phyloP scores from a whole-genome alignment of 2,797 vertebrate species.

The Coendou prehensilis region DNA sequence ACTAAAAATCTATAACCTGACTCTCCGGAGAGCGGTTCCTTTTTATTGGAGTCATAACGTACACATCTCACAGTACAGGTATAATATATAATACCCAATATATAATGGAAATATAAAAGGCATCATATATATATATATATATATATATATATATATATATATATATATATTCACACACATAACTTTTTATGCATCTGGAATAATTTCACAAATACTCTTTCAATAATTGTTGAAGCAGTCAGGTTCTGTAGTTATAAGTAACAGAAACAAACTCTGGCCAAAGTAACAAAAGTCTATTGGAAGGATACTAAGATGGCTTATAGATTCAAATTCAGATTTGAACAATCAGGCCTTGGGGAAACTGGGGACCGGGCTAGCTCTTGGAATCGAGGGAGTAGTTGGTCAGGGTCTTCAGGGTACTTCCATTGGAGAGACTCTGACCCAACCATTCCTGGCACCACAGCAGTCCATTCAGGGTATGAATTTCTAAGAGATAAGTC shows the following conservation, averaged over 20 bases:
- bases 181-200: not conserved
- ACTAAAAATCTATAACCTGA: not conserved
- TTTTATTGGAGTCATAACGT: not conserved
- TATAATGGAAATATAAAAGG: not conserved
- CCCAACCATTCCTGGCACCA: rapidly evolving
- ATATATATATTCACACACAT: not conserved
- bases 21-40: not conserved
- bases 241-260: slow-evolving; percentile 11
- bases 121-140: not conserved
- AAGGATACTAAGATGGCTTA: not conserved
- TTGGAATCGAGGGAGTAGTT: not conserved
- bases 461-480: not conserved
- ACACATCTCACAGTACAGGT: not conserved
- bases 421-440: not conserved
- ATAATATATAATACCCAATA: not conserved
- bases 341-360: not conserved
- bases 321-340: not conserved
- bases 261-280: not conserved
- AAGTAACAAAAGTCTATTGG: not conserved
- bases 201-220: not conserved
- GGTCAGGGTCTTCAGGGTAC: not conserved
- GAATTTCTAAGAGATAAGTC: not conserved
- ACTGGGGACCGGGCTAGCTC: not conserved
- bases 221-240: not conserved
- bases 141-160: not conserved